These are phyloP conservation scores for Synanthedon tipuliformis DNA, from an alignment of 2,888 invertebrate species.

Conservation along the genomic window DNA sequence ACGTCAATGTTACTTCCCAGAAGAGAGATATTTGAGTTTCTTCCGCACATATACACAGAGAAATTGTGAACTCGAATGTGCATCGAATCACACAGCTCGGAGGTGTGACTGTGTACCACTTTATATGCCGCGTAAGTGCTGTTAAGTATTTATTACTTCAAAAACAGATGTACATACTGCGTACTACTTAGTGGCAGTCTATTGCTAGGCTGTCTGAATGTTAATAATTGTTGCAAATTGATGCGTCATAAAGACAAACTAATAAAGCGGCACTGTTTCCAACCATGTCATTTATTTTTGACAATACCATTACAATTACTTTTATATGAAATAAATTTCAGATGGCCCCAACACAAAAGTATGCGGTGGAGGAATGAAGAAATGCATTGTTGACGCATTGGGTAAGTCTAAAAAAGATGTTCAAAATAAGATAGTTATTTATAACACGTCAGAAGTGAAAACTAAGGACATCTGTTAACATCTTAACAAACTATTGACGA, in stretches of 20 bases:
- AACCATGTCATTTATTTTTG: too few relatives aligned
- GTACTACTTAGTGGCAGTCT: too few relatives aligned
- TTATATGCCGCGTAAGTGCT: constrained; percentile 66
- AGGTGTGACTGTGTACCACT: constrained; percentile 73
- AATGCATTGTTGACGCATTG: constrained; percentile 23
- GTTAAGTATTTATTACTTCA: background rate
- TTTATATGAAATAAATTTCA: constrained; percentile 6
- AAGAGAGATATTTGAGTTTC: constrained; percentile 68
- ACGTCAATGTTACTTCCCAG: constrained; percentile 73
- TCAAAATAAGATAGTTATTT: too few relatives aligned
- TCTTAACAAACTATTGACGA: too few relatives aligned
- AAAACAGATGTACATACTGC: too few relatives aligned
- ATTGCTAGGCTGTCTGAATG: too few relatives aligned
- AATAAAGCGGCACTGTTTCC: too few relatives aligned
- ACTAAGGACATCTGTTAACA: too few relatives aligned
- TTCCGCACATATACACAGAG: constrained; percentile 74
- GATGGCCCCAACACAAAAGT: constrained; percentile 26
- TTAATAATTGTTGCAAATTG: too few relatives aligned
- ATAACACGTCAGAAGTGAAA: too few relatives aligned
- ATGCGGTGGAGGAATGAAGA: constrained; percentile 29
- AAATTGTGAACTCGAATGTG: constrained; percentile 75
- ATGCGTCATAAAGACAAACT: too few relatives aligned
- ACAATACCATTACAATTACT: too few relatives aligned
- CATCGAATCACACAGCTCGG: constrained; percentile 68
- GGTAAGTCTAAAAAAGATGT: constrained; percentile 11